Percentiles rank a stretch among this genome's conserved stretches.
phyloP scores from a whole-genome alignment of 1,140 invertebrate species.

The Bombus ignitus region DNA sequence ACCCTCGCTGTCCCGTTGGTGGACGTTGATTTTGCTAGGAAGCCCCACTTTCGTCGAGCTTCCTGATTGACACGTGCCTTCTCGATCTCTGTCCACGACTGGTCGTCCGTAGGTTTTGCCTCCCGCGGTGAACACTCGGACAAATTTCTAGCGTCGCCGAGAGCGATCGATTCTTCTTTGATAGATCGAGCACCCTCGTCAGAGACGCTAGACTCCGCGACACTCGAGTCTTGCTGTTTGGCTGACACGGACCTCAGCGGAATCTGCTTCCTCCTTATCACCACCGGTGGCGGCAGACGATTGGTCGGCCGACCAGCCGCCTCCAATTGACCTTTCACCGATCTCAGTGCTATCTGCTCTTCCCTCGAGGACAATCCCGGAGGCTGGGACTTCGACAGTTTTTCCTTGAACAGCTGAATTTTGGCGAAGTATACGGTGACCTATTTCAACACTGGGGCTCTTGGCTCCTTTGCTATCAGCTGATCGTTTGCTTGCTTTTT shows the following conservation, averaged over 20 bases:
- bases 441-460: slow-evolving; percentile 25
- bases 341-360: slow-evolving; percentile 69
- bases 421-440: slow-evolving; percentile 58
- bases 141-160: background rate
- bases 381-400: slow-evolving; percentile 73
- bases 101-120: background rate
- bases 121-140: slow-evolving; percentile 29
- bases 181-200: slow-evolving; percentile 68
- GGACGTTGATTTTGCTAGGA: slow-evolving; percentile 69
- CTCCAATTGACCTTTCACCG: slow-evolving; percentile 64
- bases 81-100: slow-evolving; percentile 22
- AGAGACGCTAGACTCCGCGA: slow-evolving; percentile 64
- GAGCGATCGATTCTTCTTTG: slow-evolving; percentile 59
- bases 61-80: background rate
- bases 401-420: slow-evolving; percentile 73
- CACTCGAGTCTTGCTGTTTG: slow-evolving; percentile 55
- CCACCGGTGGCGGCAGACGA: slow-evolving; percentile 74
- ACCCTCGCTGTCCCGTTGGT: slow-evolving; percentile 64
- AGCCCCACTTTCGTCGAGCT: slow-evolving; percentile 49
- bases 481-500: background rate
- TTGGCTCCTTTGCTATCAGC: background rate
- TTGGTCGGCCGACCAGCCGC: slow-evolving; percentile 61
- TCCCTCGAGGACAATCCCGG: slow-evolving; percentile 70
- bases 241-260: slow-evolving; percentile 36
- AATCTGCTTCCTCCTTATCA: slow-evolving; percentile 75